Percentiles rank a stretch among this genome's conserved stretches.
These are phyloP conservation scores for Schlechtendalia chinensis DNA, from an alignment of 1,140 invertebrate species.

Conservation along the genomic window DNA sequence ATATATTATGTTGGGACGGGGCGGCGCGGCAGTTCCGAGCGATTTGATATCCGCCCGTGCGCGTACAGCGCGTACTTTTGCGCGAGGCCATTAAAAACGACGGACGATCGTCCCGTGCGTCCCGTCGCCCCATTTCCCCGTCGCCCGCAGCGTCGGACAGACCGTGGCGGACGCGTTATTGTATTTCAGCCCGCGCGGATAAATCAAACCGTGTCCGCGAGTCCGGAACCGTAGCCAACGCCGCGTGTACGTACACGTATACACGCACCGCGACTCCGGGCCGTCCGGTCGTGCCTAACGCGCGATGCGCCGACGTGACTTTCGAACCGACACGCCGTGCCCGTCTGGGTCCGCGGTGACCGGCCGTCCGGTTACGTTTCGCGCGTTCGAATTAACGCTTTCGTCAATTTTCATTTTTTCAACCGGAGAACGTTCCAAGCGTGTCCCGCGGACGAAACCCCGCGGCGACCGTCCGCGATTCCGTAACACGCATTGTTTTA, in stretches of 20 bases:
- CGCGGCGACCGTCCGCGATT: no score
- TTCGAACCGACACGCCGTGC: no score
- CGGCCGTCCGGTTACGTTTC: no score
- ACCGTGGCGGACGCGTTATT: slow-evolving; percentile 26
- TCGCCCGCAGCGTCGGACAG: neutral
- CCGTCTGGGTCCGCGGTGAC: no score
- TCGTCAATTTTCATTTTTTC: no score
- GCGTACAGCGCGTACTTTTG: no score
- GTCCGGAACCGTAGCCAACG: slow-evolving; percentile 43
- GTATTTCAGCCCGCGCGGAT: slow-evolving; percentile 38
- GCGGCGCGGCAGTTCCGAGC: slow-evolving; percentile 1
- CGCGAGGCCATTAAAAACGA: slow-evolving; percentile 34
- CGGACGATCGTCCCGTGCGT: neutral
- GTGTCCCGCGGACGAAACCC: no score
- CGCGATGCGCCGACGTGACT: no score
- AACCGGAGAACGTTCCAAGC: no score
- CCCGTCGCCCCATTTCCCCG: neutral
- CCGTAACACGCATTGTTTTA: no score
- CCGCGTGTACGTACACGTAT: neutral
- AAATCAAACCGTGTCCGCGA: slow-evolving; percentile 42
- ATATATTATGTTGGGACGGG: neutral
- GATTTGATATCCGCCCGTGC: slow-evolving; percentile 37
- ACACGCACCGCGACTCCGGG: neutral
- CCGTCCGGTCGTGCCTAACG: neutral
- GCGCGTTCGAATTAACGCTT: no score